phyloP scores from a whole-genome alignment of 2,888 invertebrate genomes.

The Pristionchus fissidentatus region DNA sequence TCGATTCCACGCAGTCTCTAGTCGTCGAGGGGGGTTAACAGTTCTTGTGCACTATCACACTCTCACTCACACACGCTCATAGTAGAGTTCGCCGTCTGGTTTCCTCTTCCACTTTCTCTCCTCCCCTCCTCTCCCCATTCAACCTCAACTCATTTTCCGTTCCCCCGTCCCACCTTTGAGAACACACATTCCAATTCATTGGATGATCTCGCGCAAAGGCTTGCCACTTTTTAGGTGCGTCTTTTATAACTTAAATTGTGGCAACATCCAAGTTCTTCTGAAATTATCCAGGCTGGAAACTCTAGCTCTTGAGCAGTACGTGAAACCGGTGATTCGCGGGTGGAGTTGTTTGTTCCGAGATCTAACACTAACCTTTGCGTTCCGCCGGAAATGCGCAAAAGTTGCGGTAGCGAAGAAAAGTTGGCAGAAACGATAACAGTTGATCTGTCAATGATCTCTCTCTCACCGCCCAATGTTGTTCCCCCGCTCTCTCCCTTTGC shows the following conservation, averaged over 20 bases:
- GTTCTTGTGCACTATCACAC: too few species aligned
- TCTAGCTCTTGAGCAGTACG: too few species aligned
- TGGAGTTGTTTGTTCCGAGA: too few species aligned
- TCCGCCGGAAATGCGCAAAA: neutral
- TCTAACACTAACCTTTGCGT: neutral
- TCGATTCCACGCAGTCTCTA: conserved; percentile 6
- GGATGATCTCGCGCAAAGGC: neutral
- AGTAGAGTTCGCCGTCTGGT: conserved; percentile 36
- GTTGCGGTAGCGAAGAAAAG: neutral
- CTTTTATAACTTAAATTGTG: too few species aligned
- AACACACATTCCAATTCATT: conserved; percentile 34
- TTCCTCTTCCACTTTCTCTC: conserved; percentile 5
- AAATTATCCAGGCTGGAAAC: too few species aligned
- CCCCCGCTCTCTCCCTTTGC: neutral
- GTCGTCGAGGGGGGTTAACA: too few species aligned
- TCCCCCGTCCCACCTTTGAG: neutral
- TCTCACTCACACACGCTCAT: conserved; percentile 26
- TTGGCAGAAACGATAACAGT: too few species aligned
- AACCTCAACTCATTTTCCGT: neutral
- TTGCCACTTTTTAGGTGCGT: neutral
- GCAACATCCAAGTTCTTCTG: too few species aligned
- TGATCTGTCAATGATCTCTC: conserved; percentile 28
- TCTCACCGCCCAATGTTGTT: neutral
- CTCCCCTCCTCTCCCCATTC: neutral
- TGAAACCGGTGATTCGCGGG: too few species aligned